A percentile compares a stretch with the other conserved stretches of the same genome.
Conservation (phyloP, 2,113 vertebrate genomes). For the Plecotus auritus region DNA sequence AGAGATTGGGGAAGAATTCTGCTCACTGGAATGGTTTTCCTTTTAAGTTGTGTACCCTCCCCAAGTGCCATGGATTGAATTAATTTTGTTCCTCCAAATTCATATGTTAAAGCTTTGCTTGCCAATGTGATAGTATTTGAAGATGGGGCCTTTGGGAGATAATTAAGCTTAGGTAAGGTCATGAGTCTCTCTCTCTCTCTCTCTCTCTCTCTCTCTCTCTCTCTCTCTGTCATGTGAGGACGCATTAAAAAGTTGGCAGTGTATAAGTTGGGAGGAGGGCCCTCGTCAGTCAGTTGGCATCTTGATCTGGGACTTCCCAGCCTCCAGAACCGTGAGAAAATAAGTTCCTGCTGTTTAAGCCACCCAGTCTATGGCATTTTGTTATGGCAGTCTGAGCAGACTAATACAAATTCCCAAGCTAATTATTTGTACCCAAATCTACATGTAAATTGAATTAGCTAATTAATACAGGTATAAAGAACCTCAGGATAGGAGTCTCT, state of each 20-base stretch:
- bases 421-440: slow-evolving; percentile 56
- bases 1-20: not conserved
- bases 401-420: not conserved
- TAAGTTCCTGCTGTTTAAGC: not conserved
- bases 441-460: slow-evolving; percentile 59
- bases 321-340: not conserved
- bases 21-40: not conserved
- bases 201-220: not conserved
- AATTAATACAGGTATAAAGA: slow-evolving; percentile 58
- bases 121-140: not conserved
- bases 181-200: not conserved
- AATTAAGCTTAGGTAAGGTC: not conserved
- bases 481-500: slow-evolving; percentile 26
- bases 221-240: not conserved
- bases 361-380: not conserved
- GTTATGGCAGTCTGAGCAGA: not conserved
- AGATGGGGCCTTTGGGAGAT: not conserved
- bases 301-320: not conserved
- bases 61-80: not conserved
- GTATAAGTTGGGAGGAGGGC: not conserved
- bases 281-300: not conserved
- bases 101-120: not conserved
- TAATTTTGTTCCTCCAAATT: not conserved
- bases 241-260: not conserved
- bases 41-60: not conserved